Percentiles rank a stretch among this genome's conserved stretches.
phyloP scores from a whole-genome alignment of 2,113 vertebrate species.

The Pterophyllum scalare region DNA sequence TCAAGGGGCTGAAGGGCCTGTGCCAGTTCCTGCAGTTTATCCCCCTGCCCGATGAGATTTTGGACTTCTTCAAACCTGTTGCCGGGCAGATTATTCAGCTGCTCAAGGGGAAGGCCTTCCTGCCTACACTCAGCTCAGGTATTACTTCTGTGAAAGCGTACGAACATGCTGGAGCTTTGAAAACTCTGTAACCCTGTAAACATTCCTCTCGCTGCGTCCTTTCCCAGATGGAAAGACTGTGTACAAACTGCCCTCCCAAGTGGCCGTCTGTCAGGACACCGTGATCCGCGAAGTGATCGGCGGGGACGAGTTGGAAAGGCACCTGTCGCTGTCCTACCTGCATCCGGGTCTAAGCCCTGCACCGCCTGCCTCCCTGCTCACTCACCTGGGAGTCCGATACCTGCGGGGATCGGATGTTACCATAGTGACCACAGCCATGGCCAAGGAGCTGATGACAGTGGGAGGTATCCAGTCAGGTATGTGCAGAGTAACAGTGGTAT shows the following conservation, averaged over 20 bases:
- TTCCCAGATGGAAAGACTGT: constrained; percentile 72
- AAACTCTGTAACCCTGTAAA: background rate
- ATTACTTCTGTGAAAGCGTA: background rate
- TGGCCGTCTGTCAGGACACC: constrained; percentile 79
- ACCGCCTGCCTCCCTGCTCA: constrained; percentile 76
- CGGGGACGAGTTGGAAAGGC: constrained; percentile 74
- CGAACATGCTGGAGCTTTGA: background rate
- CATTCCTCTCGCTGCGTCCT: background rate
- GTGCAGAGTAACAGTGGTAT: background rate
- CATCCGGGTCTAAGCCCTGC: constrained; percentile 72
- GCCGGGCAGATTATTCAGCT: constrained; percentile 82
- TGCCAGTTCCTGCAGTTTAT: constrained; percentile 81
- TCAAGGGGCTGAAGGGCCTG: constrained; percentile 78
- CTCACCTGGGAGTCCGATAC: constrained; percentile 78
- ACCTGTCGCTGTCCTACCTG: constrained; percentile 83
- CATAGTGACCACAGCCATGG: constrained; percentile 81
- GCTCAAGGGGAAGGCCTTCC: constrained; percentile 80
- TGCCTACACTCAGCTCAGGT: constrained; percentile 77
- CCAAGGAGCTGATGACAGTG: constrained; percentile 70
- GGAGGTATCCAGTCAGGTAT: constrained; percentile 68
- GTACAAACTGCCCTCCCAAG: constrained; percentile 82
- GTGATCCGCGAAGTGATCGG: constrained; percentile 82
- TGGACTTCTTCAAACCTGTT: constrained; percentile 86
- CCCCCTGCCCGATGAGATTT: constrained; percentile 81
- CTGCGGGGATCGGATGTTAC: constrained; percentile 77